Conservation (phyloP, 2,888 invertebrate species). For the Germaria angustata region DNA sequence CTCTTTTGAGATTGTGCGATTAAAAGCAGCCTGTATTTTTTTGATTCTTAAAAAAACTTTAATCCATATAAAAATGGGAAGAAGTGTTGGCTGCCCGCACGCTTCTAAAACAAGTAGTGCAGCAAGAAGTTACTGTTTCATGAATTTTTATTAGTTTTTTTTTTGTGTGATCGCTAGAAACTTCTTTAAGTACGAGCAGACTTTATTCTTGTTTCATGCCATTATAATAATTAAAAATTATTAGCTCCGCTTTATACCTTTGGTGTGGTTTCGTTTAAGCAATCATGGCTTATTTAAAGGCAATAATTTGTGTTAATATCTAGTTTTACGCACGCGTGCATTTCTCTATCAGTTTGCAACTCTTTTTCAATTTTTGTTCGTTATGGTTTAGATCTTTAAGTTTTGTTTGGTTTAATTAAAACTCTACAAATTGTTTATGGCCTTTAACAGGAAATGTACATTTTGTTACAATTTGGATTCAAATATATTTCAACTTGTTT, state of each 20-base stretch:
- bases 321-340: conserved; percentile 64
- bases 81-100: conserved; percentile 66
- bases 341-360: conserved; percentile 15
- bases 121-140: conserved; percentile 55
- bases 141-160: not conserved
- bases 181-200: not conserved
- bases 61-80: conserved; percentile 40
- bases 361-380: not conserved
- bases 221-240: conserved; percentile 21
- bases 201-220: not conserved
- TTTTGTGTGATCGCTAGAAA: not conserved
- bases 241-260: conserved; percentile 4
- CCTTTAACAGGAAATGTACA: conserved; percentile 41
- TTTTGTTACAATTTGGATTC: conserved; percentile 36
- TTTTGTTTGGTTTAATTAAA: conserved; percentile 26
- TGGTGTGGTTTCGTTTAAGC: conserved; percentile 45
- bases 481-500: too few relatives aligned
- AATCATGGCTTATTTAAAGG: conserved; percentile 51
- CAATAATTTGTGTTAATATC: conserved; percentile 58
- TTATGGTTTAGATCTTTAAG: not conserved
- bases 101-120: conserved; percentile 65
- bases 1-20: not conserved
- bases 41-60: conserved; percentile 7
- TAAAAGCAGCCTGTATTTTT: not conserved
- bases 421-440: conserved; percentile 47